Percentiles rank a stretch among this genome's conserved stretches.
Conservation (phyloP, 2,888 invertebrate genomes). For the Trichacis sp. region DNA sequence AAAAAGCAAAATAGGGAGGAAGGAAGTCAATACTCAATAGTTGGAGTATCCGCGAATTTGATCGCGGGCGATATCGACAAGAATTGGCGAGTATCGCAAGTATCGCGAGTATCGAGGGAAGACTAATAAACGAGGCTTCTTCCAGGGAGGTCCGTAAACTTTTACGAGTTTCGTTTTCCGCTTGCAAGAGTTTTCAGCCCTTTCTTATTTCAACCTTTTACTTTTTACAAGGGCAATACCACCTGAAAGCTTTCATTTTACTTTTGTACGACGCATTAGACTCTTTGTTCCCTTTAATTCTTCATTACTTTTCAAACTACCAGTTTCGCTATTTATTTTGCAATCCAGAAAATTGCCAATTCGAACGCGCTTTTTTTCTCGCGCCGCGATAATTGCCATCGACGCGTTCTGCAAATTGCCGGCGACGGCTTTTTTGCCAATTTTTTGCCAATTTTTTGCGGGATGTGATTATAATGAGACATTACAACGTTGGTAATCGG, state of each 20-base stretch:
- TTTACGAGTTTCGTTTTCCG: constrained; percentile 17
- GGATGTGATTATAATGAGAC: too few relatives aligned
- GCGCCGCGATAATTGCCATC: too few relatives aligned
- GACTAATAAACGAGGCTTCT: not conserved
- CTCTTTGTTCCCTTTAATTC: constrained; percentile 48
- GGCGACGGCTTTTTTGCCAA: too few relatives aligned
- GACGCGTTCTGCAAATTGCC: too few relatives aligned
- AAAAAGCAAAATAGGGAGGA: too few relatives aligned
- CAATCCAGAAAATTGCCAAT: not conserved
- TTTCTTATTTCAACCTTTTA: not conserved
- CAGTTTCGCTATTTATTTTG: not conserved
- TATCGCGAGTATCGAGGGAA: not conserved
- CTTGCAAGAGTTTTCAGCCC: not conserved
- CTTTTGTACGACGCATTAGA: constrained; percentile 37
- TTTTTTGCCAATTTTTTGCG: too few relatives aligned
- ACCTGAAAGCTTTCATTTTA: constrained; percentile 39
- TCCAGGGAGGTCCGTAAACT: constrained; percentile 11
- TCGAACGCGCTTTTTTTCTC: too few relatives aligned
- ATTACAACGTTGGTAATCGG: too few relatives aligned
- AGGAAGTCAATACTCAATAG: too few relatives aligned
- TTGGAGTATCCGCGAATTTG: too few relatives aligned
- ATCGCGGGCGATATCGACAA: too few relatives aligned
- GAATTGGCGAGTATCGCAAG: too few relatives aligned
- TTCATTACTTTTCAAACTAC: constrained; percentile 33
- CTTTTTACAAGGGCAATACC: constrained; percentile 9